These are phyloP conservation scores for Drosophila guanche DNA, from an alignment of 1,140 invertebrate genomes.

Conservation along the genomic window DNA sequence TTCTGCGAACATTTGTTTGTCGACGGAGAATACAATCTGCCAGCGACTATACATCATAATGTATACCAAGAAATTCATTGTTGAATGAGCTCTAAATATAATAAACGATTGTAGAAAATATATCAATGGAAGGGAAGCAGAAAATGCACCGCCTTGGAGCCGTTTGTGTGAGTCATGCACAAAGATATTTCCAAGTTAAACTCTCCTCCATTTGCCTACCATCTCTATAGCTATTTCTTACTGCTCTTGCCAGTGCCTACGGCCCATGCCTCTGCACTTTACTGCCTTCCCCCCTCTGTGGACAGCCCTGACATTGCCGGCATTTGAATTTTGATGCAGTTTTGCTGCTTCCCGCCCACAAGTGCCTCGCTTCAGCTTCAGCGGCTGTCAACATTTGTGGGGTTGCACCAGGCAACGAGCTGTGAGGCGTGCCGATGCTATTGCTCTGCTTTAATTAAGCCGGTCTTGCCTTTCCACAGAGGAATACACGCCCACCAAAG, in stretches of 20 bases:
- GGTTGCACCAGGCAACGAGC: slow-evolving; percentile 19
- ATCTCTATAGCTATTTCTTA: not conserved
- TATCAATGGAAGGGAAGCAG: too few species aligned
- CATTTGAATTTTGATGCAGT: slow-evolving; percentile 69
- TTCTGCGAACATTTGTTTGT: too few species aligned
- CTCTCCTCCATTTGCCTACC: too few species aligned
- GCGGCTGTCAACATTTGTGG: slow-evolving; percentile 20
- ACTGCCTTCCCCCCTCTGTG: not conserved
- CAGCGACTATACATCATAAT: slow-evolving; percentile 22
- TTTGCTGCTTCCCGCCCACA: slow-evolving; percentile 62
- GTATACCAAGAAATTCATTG: slow-evolving; percentile 27
- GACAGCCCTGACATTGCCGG: slow-evolving; percentile 63
- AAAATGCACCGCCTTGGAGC: too few species aligned
- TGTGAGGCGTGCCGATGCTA: slow-evolving; percentile 64
- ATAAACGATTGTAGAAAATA: not conserved
- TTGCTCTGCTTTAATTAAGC: slow-evolving; percentile 75
- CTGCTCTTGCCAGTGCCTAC: not conserved
- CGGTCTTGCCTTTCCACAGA: slow-evolving; percentile 7
- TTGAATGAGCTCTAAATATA: slow-evolving; percentile 35
- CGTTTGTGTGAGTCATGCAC: too few species aligned
- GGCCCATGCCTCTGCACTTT: too few species aligned
- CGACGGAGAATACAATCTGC: slow-evolving; percentile 28
- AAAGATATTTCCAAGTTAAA: too few species aligned
- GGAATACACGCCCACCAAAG: slow-evolving; percentile 32
- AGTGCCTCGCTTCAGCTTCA: slow-evolving; percentile 15